phyloP scores from a whole-genome alignment of 2,113 vertebrate species.

The Neodontobutis hainanensis region DNA sequence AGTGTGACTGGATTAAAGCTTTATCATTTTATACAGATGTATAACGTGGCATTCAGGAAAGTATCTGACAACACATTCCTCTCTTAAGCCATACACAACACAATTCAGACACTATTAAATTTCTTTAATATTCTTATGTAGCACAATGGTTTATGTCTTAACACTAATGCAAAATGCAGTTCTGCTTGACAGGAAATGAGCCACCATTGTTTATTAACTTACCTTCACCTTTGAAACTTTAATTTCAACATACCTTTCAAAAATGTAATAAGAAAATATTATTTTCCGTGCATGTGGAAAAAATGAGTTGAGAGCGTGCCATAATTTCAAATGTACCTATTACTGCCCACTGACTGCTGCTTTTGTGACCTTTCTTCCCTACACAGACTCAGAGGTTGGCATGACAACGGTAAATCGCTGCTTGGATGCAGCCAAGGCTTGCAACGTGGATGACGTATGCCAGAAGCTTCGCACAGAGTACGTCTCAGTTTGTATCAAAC shows the following conservation, averaged over 20 bases:
- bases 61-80: not conserved
- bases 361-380: conserved; percentile 32
- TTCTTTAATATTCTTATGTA: not conserved
- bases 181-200: conserved; percentile 9
- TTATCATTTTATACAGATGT: not conserved
- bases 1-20: not conserved
- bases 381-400: conserved; percentile 75
- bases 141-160: not conserved
- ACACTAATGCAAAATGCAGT: not conserved
- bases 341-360: not conserved
- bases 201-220: conserved; percentile 9
- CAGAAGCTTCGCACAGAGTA: conserved; percentile 90
- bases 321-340: not conserved
- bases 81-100: not conserved
- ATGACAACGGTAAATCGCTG: conserved; percentile 85
- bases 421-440: conserved; percentile 88
- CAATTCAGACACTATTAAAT: not conserved
- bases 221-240: conserved; percentile 11
- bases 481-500: conserved; percentile 85
- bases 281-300: conserved; percentile 15
- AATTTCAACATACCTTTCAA: conserved; percentile 2
- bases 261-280: conserved; percentile 2
- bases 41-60: not conserved
- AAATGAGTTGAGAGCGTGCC: conserved; percentile 1
- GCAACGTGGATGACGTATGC: conserved; percentile 89